Base-by-base conservation (phyloP, 2,888 invertebrate genomes). In the Archips xylosteana region DNA sequence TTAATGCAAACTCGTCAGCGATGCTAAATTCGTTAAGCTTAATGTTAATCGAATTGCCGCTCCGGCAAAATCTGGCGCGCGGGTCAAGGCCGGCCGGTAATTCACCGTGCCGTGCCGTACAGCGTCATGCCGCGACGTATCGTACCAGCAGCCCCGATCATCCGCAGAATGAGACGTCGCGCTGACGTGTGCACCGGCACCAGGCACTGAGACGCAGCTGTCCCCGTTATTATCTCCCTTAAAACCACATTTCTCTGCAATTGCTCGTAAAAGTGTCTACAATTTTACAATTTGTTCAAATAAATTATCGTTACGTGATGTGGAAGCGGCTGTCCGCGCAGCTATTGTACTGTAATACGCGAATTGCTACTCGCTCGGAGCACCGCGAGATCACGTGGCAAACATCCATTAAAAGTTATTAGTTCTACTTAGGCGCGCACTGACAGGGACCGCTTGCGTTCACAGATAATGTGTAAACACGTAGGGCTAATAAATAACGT, bases 121-220 rank as follows among this genome's bases (percentile, higher is more conserved):
- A 42, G 54, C n/a, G 15, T 2, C 66, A 8, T n/a, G 60, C 45
- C 45, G 45, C n/a, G 57, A 10, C 23, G 42, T 32, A 23, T 12
- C 60, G 59, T 13, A 13, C 23, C 42, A 15, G n/a, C n/a, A 15
- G 49, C 49, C 6, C 5, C 39, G 13, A 47, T 9, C 54, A 39
- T 12, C 45, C 59, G 62, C 69, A 65, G 73, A 83, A 78, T 82
- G 78, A 84, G 84, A 82, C 79, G 80, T 83, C 82, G 77, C 70
- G 80, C 80, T 88, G 88, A 89, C 87, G 88, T 88, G 88, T 88
- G 87, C 81, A 78, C 77, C 87, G 88, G 86, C 87, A 67, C 69
- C 60, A 39, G 65, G 57, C 63, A 49, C 59, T 51, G 54, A 45
- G 61, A 49, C 51, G n/a, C 73, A 73, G 62, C 73, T 64, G 73